Evolutionary conservation across 2,797 vertebrate species (phyloP), one percentile per base, ranked within the genome.

Genomic region (Odontamblyopus rebecca): DNA sequence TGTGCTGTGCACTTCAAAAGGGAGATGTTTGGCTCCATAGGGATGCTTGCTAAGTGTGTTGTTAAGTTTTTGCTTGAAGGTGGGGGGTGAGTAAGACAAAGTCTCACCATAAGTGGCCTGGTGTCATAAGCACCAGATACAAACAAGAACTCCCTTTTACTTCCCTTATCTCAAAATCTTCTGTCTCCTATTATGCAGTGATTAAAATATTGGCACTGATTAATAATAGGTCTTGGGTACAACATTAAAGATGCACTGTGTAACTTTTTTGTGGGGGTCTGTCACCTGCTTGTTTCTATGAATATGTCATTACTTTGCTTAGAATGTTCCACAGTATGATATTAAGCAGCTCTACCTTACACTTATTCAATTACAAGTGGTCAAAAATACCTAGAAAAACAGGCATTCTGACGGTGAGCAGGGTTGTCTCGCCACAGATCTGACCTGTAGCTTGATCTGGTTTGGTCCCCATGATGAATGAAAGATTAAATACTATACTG

Each of bases 121-220:
- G 71, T 79, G 77, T 68, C 66, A 75, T 78, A n/a, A 63, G 63
- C 69, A 84, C 84, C 73, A 86, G 63, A 77, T 80, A 77, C 19
- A 57, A 54, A 56, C 5, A 11, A 26, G 1, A 11, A 56, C 8
- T 12, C 23, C 11, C n/a, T 56, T 26, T 56, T 9, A 26, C 23
- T 26, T 57, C 9, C 4, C 51, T 18, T 53, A n/a, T 53, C 51
- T 57, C 23, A 57, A 26, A 26, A 26, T 26, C 18, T 2, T 56
- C n/a, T 56, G 19, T 53, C 4, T 27, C 11, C 54, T 4, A 26
- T 26, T 57, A 57, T 57, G 23, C 23, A 12, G 54, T 26, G 27
- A 61, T 61, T 61, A 32, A 61, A 61, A 61, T 61, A 18, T 61
- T 61, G 59, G 18, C 29, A 3, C 27, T 16, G 15, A 12, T 5